These are phyloP conservation scores for Zaprionus ghesquierei DNA, from an alignment of 1,140 invertebrate species.

Conservation along the genomic window DNA sequence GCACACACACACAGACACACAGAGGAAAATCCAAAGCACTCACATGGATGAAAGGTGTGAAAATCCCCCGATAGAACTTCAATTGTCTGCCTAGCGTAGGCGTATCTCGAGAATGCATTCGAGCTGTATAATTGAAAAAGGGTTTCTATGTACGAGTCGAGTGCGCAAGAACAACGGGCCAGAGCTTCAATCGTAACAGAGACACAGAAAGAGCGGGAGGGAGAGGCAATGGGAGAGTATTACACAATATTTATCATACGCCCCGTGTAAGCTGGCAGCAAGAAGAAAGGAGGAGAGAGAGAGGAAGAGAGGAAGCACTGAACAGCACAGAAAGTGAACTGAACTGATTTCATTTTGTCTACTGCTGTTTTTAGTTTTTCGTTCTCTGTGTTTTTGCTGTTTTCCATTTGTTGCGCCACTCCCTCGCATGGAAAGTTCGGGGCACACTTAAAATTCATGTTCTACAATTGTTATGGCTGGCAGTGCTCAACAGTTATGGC, in stretches of 20 bases:
- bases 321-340: conserved; percentile 18
- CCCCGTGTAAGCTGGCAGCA: conserved; percentile 45
- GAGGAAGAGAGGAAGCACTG: not conserved
- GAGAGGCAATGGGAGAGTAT: too few relatives aligned
- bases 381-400: not conserved
- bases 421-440: conserved; percentile 22
- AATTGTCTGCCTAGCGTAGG: conserved; percentile 29
- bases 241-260: conserved; percentile 74
- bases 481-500: not conserved
- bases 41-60: conserved; percentile 54
- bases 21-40: conserved; percentile 48
- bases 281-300: conserved; percentile 19
- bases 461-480: conserved; percentile 48
- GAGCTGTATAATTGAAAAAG: conserved; percentile 77
- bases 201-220: too few relatives aligned
- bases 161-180: conserved; percentile 39
- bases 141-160: conserved; percentile 40
- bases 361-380: conserved; percentile 17
- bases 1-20: not conserved
- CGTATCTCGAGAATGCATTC: conserved; percentile 51
- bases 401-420: not conserved
- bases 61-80: conserved; percentile 29
- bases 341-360: conserved; percentile 46
- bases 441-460: conserved; percentile 58
- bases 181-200: conserved; percentile 44